These are phyloP conservation scores for Neotoma lepida DNA, from an alignment of 2,113 vertebrate species.

Conservation along the genomic window DNA sequence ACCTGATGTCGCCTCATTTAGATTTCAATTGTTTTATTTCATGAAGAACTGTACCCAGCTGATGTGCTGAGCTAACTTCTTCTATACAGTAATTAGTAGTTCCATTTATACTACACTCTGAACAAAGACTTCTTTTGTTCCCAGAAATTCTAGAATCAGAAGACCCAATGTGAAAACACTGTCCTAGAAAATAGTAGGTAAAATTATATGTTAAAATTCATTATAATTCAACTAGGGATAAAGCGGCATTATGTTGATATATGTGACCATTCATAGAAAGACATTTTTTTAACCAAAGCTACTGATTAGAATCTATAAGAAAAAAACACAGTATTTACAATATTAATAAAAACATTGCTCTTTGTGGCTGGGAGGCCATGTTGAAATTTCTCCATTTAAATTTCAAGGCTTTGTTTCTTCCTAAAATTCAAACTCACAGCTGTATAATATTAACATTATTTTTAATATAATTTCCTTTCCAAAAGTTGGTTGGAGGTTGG, in stretches of 20 bases:
- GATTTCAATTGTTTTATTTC: not conserved
- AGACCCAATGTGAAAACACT: not conserved
- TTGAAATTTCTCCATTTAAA: conserved; percentile 45
- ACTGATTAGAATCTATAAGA: not conserved
- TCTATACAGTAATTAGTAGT: not conserved
- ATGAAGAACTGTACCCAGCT: not conserved
- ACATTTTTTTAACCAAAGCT: not conserved
- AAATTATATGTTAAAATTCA: conserved; percentile 38
- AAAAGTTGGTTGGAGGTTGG: conserved; percentile 45
- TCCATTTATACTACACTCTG: not conserved
- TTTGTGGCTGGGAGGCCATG: not conserved
- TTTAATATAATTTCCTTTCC: conserved; percentile 1
- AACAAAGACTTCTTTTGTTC: not conserved
- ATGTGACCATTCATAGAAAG: conserved; percentile 6
- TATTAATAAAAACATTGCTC: conserved; percentile 35
- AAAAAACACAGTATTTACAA: not conserved
- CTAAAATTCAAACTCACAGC: conserved; percentile 25
- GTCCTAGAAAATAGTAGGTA: conserved; percentile 30
- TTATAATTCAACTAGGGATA: not conserved
- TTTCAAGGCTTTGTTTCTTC: conserved; percentile 56
- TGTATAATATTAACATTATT: not conserved
- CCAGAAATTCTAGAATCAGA: not conserved
- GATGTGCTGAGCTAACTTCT: not conserved
- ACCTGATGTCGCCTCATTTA: conserved; percentile 48
- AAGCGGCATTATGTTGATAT: conserved; percentile 34